Conservation (phyloP, 1,140 invertebrate species). For the Periplaneta americana region DNA sequence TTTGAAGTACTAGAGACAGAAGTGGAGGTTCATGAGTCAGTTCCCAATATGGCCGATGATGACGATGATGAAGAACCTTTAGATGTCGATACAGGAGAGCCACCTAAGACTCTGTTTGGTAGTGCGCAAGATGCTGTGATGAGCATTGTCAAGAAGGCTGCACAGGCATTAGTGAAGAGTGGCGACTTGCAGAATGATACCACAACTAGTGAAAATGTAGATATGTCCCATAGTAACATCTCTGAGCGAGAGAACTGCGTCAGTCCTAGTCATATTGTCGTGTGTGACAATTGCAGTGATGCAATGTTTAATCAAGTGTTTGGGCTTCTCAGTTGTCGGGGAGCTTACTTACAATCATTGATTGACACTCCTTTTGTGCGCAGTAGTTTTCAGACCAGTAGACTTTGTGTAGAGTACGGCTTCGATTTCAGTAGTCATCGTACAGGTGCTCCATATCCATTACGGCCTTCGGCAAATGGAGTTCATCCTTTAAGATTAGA, state of each 20-base stretch:
- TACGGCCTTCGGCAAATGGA: not conserved
- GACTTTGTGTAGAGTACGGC: conserved; percentile 49
- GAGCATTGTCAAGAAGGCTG: conserved; percentile 83
- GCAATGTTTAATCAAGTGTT: conserved; percentile 55
- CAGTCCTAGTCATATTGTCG: conserved; percentile 60
- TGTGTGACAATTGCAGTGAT: conserved; percentile 65
- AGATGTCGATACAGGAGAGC: conserved; percentile 38
- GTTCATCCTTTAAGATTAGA: not conserved
- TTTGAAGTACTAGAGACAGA: conserved; percentile 79
- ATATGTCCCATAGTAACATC: not conserved
- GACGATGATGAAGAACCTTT: conserved; percentile 42
- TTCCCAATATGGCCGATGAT: conserved; percentile 50
- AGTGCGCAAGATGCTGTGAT: conserved; percentile 80
- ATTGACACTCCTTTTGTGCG: conserved; percentile 46
- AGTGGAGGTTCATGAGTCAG: conserved; percentile 35
- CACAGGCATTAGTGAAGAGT: conserved; percentile 39
- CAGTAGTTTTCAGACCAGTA: conserved; percentile 46
- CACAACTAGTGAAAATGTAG: conserved; percentile 21
- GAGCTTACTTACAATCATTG: conserved; percentile 29
- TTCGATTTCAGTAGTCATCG: conserved; percentile 46
- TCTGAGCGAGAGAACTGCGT: conserved; percentile 36
- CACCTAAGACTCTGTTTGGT: conserved; percentile 66
- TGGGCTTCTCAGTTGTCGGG: conserved; percentile 36
- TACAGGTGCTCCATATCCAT: conserved; percentile 2
- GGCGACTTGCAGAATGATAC: not conserved